A percentile compares a stretch with the other conserved stretches of the same genome.
Conservation (phyloP, 1,140 invertebrate species). For the Rhynchophorus ferrugineus region DNA sequence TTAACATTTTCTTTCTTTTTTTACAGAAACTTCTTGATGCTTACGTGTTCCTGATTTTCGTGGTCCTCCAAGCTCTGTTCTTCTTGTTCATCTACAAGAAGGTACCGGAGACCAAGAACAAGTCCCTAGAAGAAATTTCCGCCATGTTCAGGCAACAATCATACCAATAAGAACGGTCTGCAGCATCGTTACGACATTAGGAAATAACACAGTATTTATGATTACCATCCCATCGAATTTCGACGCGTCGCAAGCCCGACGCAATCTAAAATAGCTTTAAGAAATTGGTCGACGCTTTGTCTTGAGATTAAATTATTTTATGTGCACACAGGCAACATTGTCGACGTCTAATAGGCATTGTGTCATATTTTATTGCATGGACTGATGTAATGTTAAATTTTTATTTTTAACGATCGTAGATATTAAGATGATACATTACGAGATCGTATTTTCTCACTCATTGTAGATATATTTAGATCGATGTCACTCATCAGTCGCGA, state of each 20-base stretch:
- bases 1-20: no score
- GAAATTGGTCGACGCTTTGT: no score
- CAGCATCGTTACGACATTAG: background rate
- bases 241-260: no score
- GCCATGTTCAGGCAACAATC: conserved; percentile 67
- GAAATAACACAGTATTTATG: conserved; percentile 7
- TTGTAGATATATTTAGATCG: background rate
- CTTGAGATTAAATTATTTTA: no score
- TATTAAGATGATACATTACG: conserved; percentile 5
- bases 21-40: conserved; percentile 50
- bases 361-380: conserved; percentile 8
- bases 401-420: conserved; percentile 4
- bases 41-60: conserved; percentile 75
- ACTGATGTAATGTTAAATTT: conserved; percentile 7
- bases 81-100: conserved; percentile 69
- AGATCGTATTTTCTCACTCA: background rate
- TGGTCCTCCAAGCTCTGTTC: conserved; percentile 56
- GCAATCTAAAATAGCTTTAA: no score
- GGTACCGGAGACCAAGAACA: conserved; percentile 83
- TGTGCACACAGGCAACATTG: no score
- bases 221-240: background rate
- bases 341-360: background rate
- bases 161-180: conserved; percentile 46
- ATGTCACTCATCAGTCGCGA: no score
- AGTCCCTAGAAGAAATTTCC: conserved; percentile 73